These are phyloP conservation scores for Prionailurus viverrinus DNA, from an alignment of 2,113 vertebrate genomes.

Conservation along the genomic window DNA sequence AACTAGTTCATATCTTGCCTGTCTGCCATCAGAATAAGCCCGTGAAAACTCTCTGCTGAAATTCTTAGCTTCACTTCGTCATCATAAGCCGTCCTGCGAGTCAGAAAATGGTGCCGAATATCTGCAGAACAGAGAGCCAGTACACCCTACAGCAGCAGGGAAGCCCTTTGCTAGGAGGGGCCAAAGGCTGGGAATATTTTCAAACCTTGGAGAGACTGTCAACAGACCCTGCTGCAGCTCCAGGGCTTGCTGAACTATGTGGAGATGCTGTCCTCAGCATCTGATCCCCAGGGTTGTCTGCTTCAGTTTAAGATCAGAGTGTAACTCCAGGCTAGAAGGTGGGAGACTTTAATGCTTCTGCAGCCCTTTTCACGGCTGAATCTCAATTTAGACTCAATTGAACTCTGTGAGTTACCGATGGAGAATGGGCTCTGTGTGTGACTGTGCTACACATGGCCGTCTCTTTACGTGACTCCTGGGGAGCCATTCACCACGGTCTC, in stretches of 20 bases:
- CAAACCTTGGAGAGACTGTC: not conserved
- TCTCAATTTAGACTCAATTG: not conserved
- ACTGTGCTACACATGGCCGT: not conserved
- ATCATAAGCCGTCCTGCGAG: not conserved
- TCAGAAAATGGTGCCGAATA: not conserved
- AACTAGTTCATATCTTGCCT: not conserved
- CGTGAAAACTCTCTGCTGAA: not conserved
- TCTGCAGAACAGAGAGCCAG: too few relatives aligned
- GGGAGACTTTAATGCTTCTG: not conserved
- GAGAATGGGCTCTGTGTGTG: not conserved
- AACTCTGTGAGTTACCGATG: not conserved
- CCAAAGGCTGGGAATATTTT: not conserved
- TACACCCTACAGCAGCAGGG: not conserved
- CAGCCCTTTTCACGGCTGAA: not conserved
- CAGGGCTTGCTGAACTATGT: not conserved
- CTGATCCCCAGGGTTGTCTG: too few relatives aligned
- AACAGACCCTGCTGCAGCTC: too few relatives aligned
- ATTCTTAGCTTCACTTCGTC: not conserved
- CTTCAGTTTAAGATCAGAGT: not conserved
- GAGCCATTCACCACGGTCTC: not conserved
- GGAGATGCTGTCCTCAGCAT: not conserved
- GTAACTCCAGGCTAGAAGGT: not conserved
- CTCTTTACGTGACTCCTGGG: accelerated
- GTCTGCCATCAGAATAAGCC: not conserved
- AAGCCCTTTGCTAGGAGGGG: not conserved